phyloP scores from a whole-genome alignment of 2,888 invertebrate species.

The Tanypteryx hageni region DNA sequence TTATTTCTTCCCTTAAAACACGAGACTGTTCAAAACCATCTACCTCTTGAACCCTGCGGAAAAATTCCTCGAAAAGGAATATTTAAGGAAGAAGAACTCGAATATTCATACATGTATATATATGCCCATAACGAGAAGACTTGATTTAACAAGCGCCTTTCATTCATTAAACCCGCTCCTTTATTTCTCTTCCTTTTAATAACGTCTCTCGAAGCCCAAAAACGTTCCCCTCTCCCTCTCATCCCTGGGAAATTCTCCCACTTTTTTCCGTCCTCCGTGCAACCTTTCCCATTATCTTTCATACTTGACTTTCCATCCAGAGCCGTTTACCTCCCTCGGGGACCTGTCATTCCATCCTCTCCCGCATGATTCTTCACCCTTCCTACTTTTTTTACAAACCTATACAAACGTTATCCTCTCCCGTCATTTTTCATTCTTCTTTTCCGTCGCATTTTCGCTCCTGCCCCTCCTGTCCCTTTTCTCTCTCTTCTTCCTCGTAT shows the following conservation, averaged over 20 bases:
- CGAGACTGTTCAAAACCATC: too few relatives aligned
- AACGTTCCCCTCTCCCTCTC: not conserved
- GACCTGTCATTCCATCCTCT: not conserved
- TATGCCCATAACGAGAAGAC: too few relatives aligned
- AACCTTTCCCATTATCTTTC: not conserved
- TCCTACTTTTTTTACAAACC: not conserved
- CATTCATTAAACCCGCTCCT: not conserved
- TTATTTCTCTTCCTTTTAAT: not conserved
- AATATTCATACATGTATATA: too few relatives aligned
- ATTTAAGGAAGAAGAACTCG: too few relatives aligned
- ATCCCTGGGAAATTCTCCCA: not conserved
- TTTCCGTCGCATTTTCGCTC: not conserved
- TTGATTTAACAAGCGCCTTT: not conserved
- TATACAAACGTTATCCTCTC: not conserved
- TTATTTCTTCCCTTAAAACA: too few relatives aligned
- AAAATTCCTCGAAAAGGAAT: too few relatives aligned
- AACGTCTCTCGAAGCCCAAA: not conserved
- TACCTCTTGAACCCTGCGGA: too few relatives aligned
- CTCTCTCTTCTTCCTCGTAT: not conserved
- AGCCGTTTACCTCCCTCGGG: conserved; percentile 1
- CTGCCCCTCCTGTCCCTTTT: not conserved
- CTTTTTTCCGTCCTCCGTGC: not conserved
- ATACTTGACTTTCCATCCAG: conserved; percentile 28
- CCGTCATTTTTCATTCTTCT: not conserved
- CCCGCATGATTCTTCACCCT: not conserved